Evolutionary conservation across 2,113 vertebrate species (phyloP).

Genomic region (Chaenocephalus aceratus): DNA sequence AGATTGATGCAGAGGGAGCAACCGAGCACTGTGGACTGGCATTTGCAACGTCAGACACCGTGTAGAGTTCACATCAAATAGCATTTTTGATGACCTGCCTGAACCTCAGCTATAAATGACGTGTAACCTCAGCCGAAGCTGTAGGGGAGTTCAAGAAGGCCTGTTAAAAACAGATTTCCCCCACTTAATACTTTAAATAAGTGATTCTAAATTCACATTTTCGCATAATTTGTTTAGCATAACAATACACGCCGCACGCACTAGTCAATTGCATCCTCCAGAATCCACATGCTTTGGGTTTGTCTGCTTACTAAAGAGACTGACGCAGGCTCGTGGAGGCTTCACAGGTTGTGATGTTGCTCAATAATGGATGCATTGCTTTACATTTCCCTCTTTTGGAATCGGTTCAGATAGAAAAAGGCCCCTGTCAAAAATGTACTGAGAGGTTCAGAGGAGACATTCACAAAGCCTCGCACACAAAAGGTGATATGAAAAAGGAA

Average conservation of each 20-base stretch:
- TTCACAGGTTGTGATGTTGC: conserved; percentile 54
- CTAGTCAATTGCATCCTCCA: conserved; percentile 30
- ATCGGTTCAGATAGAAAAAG: conserved; percentile 48
- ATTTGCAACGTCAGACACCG: conserved; percentile 3
- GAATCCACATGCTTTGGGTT: neutral
- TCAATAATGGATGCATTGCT: conserved; percentile 69
- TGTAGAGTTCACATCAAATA: conserved; percentile 52
- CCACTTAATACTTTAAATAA: conserved; percentile 32
- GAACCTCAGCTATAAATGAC: conserved; percentile 51
- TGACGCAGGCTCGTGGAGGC: conserved; percentile 17
- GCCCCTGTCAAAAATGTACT: conserved; percentile 39
- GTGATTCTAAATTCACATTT: conserved; percentile 3
- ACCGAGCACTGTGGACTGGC: neutral
- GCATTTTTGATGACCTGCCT: conserved; percentile 67
- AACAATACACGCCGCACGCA: neutral
- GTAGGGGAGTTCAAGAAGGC: conserved; percentile 25
- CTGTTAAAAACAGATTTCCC: conserved; percentile 29
- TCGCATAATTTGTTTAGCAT: conserved; percentile 7
- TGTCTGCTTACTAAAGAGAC: conserved; percentile 30
- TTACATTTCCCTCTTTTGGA: conserved; percentile 61
- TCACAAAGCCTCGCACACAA: conserved; percentile 50
- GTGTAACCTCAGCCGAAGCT: conserved; percentile 58
- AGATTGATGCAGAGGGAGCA: neutral
- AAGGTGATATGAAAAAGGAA: conserved; percentile 48
- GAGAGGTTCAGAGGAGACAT: conserved; percentile 62